These are phyloP conservation scores for Actinemys pallida DNA, from an alignment of 2,113 vertebrate species.

Conservation along the genomic window DNA sequence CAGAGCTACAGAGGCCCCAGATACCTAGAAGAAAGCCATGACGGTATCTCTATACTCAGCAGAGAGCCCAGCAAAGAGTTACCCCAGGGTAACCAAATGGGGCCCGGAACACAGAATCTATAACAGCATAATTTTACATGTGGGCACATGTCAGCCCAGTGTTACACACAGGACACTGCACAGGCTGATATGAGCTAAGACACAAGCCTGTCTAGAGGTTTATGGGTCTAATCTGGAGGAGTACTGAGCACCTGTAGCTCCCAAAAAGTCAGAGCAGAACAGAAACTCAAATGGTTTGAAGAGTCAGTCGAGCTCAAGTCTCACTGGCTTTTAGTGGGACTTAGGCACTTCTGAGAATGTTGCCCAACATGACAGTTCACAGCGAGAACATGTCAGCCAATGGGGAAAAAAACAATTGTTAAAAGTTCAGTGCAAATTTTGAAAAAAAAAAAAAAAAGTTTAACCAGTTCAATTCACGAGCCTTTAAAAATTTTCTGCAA, in stretches of 20 bases:
- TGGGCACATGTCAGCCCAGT: background rate
- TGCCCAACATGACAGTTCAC: background rate
- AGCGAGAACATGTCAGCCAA: background rate
- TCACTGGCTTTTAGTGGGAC: background rate
- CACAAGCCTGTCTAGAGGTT: background rate
- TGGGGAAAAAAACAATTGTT: accelerated
- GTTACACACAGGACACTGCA: background rate
- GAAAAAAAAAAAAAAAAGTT: accelerated
- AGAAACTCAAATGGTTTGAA: background rate
- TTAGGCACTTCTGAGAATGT: background rate
- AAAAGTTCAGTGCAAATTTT: background rate
- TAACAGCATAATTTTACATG: background rate
- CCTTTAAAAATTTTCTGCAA: background rate
- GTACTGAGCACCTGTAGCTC: background rate
- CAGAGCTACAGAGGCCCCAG: accelerated
- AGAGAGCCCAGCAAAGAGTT: background rate
- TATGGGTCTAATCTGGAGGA: accelerated
- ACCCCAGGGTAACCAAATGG: background rate
- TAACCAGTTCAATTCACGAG: background rate
- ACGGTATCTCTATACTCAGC: too few species aligned
- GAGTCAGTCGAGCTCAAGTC: background rate
- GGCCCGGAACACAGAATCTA: background rate
- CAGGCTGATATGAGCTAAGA: background rate
- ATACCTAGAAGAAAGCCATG: background rate
- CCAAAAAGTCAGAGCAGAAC: background rate